These are phyloP conservation scores for Norana najaformis DNA, from an alignment of 2,888 invertebrate genomes.

Conservation along the genomic window DNA sequence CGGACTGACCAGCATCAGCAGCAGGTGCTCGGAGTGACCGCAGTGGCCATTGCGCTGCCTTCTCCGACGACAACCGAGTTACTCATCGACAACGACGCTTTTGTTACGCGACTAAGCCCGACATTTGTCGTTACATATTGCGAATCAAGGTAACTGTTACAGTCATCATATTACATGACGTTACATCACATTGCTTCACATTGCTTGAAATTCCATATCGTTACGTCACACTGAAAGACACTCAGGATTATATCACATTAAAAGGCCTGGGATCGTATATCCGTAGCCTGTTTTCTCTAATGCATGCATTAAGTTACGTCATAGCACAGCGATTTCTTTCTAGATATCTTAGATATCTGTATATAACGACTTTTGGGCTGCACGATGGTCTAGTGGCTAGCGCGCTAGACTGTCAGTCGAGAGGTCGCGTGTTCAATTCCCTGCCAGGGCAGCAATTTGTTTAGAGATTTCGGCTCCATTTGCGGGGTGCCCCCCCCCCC, in stretches of 20 bases:
- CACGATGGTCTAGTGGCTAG: too few species aligned
- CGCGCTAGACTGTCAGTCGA: too few species aligned
- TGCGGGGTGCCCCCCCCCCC: too few species aligned
- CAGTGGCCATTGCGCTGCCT: slow-evolving; percentile 90
- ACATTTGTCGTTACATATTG: slow-evolving; percentile 95
- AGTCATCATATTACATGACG: not conserved
- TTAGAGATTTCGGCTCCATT: too few species aligned
- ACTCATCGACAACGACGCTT: slow-evolving; percentile 80
- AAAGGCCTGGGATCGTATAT: not conserved
- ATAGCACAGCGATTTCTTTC: not conserved
- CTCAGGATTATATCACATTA: not conserved
- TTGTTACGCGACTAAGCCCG: slow-evolving; percentile 91
- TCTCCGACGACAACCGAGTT: slow-evolving; percentile 97
- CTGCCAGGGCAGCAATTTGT: too few species aligned
- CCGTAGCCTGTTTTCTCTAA: not conserved
- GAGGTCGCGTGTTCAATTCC: too few species aligned
- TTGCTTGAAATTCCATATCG: too few species aligned
- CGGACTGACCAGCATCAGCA: slow-evolving; percentile 17
- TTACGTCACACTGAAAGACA: too few species aligned
- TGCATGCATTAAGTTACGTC: not conserved
- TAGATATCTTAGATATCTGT: not conserved
- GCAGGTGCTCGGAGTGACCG: slow-evolving; percentile 76
- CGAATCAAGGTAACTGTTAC: slow-evolving; percentile 78
- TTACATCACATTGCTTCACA: not conserved
- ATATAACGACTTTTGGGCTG: too few species aligned